A percentile compares a stretch with the other conserved stretches of the same genome.
Evolutionary conservation across 2,113 vertebrate genomes (phyloP).

Genomic region (Oryzias curvinotus): DNA sequence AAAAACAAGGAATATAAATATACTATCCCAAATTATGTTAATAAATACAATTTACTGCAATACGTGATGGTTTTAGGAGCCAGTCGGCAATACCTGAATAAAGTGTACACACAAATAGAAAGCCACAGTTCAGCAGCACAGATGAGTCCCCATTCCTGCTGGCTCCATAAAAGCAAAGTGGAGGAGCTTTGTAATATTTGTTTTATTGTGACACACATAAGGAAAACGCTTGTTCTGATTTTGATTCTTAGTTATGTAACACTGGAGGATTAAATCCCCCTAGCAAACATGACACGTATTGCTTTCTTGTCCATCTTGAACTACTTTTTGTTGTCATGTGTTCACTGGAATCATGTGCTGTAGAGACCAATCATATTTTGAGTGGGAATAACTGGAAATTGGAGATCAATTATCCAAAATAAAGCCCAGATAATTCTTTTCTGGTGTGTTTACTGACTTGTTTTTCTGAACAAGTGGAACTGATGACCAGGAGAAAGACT

Average conservation of each 20-base stretch:
- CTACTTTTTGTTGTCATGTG: neutral
- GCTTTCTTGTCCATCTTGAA: neutral
- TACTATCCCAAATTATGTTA: no score
- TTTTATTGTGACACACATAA: neutral
- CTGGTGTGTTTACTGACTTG: neutral
- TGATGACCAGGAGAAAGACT: neutral
- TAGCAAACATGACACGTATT: neutral
- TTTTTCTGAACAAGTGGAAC: neutral
- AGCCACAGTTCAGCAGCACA: neutral
- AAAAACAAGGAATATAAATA: no score
- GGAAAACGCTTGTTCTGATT: neutral
- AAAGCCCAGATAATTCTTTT: neutral
- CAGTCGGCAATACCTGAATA: no score
- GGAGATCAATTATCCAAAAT: neutral
- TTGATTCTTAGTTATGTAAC: neutral
- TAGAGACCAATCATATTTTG: neutral
- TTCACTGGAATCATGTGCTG: conserved; percentile 12
- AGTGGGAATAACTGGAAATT: neutral
- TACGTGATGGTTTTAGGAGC: no score
- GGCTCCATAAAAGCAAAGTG: neutral
- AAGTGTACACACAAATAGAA: neutral
- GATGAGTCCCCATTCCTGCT: neutral
- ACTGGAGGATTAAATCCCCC: neutral
- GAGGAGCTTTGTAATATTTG: neutral
- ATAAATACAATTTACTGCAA: no score